Evolutionary conservation across 2,888 invertebrate species (phyloP).

Genomic region (Dysmachus trigonus): DNA sequence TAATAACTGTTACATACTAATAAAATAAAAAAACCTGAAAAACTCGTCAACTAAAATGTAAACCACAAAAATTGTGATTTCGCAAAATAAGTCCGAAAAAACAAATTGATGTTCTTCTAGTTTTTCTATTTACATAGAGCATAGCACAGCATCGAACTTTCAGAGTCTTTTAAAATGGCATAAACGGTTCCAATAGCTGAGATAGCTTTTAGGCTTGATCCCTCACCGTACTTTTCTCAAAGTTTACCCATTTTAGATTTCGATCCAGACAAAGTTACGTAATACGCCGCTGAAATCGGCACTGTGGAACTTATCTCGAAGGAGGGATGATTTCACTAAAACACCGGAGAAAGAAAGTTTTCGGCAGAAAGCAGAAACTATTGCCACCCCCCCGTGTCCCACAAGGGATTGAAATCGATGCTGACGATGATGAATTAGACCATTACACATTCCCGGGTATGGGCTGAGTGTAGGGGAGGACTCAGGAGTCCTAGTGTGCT

Average conservation of each 20-base stretch:
- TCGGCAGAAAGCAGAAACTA: not conserved
- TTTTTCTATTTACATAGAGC: not conserved
- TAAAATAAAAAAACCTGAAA: too few relatives aligned
- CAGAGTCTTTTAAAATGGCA: not conserved
- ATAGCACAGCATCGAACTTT: too few relatives aligned
- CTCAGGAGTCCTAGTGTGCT: not conserved
- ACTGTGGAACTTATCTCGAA: not conserved
- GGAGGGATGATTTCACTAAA: not conserved
- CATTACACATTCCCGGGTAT: not conserved
- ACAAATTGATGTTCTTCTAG: not conserved
- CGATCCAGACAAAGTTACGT: not conserved
- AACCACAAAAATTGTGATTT: not conserved
- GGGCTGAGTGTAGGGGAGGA: not conserved
- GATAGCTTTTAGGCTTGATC: not conserved
- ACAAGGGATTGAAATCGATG: not conserved
- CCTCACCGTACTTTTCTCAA: not conserved
- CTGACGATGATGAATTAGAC: not conserved
- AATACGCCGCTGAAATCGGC: not conserved
- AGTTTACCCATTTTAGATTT: not conserved
- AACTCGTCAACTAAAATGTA: too few relatives aligned
- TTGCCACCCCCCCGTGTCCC: not conserved
- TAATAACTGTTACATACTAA: too few relatives aligned
- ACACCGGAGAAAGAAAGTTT: not conserved
- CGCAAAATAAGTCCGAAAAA: not conserved
- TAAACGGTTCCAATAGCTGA: not conserved